Evolutionary conservation across 30 jellyfish, hydroid and myxozoan genomes (phyloP).

Genomic region (Rhopilema esculentum): DNA sequence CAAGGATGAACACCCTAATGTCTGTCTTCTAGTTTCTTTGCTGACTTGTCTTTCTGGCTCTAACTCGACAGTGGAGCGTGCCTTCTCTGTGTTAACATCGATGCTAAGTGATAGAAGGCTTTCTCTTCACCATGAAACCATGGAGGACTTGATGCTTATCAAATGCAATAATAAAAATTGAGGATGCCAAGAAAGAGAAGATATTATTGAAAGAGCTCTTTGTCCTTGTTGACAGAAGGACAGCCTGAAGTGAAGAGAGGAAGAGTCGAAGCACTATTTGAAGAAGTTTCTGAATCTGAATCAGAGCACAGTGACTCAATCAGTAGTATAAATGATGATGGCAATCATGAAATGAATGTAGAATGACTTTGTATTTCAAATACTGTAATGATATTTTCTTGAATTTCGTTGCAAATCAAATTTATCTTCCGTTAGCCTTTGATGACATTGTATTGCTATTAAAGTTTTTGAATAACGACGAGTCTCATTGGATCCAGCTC

Average conservation of each 20-base stretch:
- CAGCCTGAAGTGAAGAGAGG: constrained; percentile 18
- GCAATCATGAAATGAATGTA: constrained; percentile 15
- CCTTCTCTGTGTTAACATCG: constrained; percentile 39
- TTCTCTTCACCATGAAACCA: constrained; percentile 38
- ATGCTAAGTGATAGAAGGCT: constrained; percentile 32
- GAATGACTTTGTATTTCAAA: constrained; percentile 17
- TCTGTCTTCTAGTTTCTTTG: constrained; percentile 18
- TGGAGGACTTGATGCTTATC: constrained; percentile 18
- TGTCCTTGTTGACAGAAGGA: constrained; percentile 14
- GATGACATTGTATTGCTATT: too few relatives aligned
- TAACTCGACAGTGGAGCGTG: constrained; percentile 17
- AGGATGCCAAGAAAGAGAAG: constrained; percentile 28
- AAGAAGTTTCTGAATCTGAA: constrained; percentile 7
- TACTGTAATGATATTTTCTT: neutral
- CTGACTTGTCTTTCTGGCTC: constrained; percentile 5
- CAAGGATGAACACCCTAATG: constrained; percentile 30
- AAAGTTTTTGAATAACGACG: too few relatives aligned
- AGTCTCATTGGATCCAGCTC: too few relatives aligned
- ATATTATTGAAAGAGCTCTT: constrained; percentile 27
- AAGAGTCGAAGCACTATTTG: constrained; percentile 18
- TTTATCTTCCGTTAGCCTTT: too few relatives aligned
- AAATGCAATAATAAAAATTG: constrained; percentile 21
- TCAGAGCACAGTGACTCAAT: constrained; percentile 21
- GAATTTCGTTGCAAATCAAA: too few relatives aligned
- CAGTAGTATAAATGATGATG: constrained; percentile 11